phyloP scores from a whole-genome alignment of 2,113 vertebrate species.

The Catharus minimus region DNA sequence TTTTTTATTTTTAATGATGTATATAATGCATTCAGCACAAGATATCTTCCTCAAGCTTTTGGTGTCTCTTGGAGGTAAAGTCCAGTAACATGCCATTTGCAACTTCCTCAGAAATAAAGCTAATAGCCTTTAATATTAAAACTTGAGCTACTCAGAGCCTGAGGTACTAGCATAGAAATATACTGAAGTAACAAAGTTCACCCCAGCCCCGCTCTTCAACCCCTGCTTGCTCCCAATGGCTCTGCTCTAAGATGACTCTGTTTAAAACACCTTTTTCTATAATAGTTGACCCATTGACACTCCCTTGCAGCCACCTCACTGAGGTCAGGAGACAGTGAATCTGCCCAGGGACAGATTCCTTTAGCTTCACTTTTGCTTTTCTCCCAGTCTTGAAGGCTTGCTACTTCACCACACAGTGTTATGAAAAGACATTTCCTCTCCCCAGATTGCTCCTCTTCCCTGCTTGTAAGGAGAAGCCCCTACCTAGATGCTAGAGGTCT shows the following conservation, averaged over 20 bases:
- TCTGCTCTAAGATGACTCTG: background rate
- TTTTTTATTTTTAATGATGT: background rate
- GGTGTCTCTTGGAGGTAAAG: background rate
- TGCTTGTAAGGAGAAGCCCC: background rate
- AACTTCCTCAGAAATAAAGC: background rate
- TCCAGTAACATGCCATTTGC: background rate
- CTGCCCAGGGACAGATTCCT: background rate
- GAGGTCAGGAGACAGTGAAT: background rate
- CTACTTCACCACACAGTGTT: background rate
- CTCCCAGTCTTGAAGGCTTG: background rate
- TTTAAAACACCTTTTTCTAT: background rate
- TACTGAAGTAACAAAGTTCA: background rate
- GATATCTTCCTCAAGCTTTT: background rate
- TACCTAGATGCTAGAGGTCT: background rate
- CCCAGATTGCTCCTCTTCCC: background rate
- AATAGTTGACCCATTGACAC: background rate
- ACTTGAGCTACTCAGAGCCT: background rate
- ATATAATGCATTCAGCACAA: background rate
- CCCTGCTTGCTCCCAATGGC: accelerated
- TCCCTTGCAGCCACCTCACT: background rate
- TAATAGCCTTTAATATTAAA: background rate
- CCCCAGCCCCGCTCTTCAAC: background rate
- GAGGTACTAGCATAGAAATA: background rate
- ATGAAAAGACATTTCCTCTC: background rate
- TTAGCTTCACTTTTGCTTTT: background rate